phyloP scores from a whole-genome alignment of 2,113 vertebrate genomes.

The Cnemophilus loriae region DNA sequence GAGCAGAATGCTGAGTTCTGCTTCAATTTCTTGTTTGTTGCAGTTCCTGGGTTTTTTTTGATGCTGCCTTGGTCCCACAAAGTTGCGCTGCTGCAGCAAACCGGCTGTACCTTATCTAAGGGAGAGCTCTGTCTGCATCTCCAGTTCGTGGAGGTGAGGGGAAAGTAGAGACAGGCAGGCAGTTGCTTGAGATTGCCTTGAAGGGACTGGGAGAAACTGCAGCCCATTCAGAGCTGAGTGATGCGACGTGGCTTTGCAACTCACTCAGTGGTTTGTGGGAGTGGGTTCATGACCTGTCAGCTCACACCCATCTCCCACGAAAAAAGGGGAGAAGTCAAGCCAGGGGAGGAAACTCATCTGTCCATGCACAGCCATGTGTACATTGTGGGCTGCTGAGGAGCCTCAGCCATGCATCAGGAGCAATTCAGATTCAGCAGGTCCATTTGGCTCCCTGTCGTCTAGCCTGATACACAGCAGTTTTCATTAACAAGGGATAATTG shows the following conservation, averaged over 20 bases:
- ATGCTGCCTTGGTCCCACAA: background rate
- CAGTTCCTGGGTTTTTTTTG: background rate
- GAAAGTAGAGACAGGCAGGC: background rate
- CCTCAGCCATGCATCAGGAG: background rate
- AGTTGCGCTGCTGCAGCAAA: background rate
- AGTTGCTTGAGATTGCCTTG: accelerated
- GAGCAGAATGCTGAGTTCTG: background rate
- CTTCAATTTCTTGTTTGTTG: background rate
- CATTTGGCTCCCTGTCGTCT: background rate
- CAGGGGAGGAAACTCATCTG: background rate
- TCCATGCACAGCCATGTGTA: accelerated
- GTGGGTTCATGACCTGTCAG: background rate
- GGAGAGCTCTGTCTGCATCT: background rate
- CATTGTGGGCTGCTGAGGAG: background rate
- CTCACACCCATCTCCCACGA: background rate
- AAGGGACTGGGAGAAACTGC: background rate
- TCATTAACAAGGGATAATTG: background rate
- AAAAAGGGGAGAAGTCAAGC: background rate
- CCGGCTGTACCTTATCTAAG: background rate
- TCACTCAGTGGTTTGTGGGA: background rate
- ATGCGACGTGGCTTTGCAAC: accelerated
- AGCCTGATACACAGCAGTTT: background rate
- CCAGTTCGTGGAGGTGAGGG: background rate
- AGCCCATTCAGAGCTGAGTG: background rate
- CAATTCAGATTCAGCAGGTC: background rate